Base-by-base conservation (phyloP, 2,797 vertebrate genomes). In the Erethizon dorsatum region DNA sequence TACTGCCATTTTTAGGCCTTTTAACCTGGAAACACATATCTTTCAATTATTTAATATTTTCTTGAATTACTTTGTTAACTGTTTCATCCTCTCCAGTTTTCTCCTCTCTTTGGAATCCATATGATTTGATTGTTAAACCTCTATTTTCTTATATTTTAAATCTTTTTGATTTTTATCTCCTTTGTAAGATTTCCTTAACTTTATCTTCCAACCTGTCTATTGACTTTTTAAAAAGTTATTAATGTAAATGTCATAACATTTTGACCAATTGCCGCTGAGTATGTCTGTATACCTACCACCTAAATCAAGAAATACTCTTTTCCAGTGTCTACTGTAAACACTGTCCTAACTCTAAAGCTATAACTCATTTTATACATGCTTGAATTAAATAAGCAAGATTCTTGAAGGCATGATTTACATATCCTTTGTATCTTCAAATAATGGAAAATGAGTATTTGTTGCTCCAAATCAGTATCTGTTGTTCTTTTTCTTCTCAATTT, bases 21-120 rank as follows among this genome's bases (percentile, higher is more conserved):
- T 90, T n/a, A 79, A 1, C 50, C 33, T 63, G 45, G 45, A 89
- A 75, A 65, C 73, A 80, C 56, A 37, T 59, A 22, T 31, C 28
- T 41, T 90, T 90, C 37, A 75, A 2, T 20, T n/a, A 24, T 75
- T 47, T 22, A 28, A 31, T 6, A 52, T 94, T 94, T 94, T 88
- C 69, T 75, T 87, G 31, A 92, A 75, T 94, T 84, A 31, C 41
- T 91, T 87, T 65, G 11, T 63, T 71, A 79, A 65, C 90, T 90
- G 61, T 71, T 92, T 93, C 45, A 88, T 96, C 45, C 31, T 83
- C 41, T 84, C 1, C 11, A 52, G 1, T 83, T 88, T 84, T 92
- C 24, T 83, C 54, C 63, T 88, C 28, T 57, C 18, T 90, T 11
- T 91, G 45, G 26, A 77, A 57, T 63, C 11, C 17, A 4, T 77